Evolutionary conservation across 2,797 vertebrate genomes (phyloP).

Genomic region (Otolemur crassicaudatus): DNA sequence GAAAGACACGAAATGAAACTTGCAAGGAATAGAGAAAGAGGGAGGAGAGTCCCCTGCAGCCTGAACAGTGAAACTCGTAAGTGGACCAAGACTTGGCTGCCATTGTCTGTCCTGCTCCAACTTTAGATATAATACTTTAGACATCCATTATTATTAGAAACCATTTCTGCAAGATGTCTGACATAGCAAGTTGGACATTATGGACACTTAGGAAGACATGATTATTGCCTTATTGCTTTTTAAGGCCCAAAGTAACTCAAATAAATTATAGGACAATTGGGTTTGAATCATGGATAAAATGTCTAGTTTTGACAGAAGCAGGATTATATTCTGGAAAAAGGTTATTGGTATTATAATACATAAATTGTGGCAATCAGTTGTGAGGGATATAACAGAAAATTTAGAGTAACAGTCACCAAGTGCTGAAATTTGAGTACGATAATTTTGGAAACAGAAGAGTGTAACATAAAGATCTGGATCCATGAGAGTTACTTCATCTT

Average conservation of each 20-base stretch:
- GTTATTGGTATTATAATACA: background rate
- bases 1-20: background rate
- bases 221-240: background rate
- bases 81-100: background rate
- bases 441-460: background rate
- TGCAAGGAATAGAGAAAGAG: background rate
- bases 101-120: background rate
- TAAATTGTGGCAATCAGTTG: background rate
- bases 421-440: background rate
- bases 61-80: background rate
- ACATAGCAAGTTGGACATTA: background rate
- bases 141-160: background rate
- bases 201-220: background rate
- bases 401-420: background rate
- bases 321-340: background rate
- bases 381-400: background rate
- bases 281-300: background rate
- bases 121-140: background rate
- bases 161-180: background rate
- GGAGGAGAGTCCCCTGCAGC: background rate
- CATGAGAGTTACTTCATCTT: no score
- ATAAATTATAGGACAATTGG: background rate
- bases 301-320: constrained; percentile 22
- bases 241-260: constrained; percentile 12
- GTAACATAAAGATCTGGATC: background rate